phyloP scores from a whole-genome alignment of 2,797 vertebrate species.

The Okamejei kenojei region DNA sequence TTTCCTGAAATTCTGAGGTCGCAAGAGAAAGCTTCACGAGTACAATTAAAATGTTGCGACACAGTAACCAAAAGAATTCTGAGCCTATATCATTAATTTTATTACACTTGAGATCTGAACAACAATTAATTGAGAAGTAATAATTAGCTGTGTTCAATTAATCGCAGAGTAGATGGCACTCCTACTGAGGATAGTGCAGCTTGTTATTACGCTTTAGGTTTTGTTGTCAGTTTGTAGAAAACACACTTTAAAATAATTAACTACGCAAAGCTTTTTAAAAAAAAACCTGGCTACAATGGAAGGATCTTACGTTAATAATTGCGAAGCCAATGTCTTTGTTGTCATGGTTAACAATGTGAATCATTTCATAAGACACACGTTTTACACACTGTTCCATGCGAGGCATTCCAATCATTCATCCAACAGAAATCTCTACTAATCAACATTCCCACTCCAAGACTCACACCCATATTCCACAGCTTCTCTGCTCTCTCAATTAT shows the following conservation, averaged over 20 bases:
- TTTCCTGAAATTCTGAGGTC: background rate
- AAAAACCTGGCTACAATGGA: background rate
- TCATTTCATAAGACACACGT: background rate
- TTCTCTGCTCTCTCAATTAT: too few relatives aligned
- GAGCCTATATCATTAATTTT: constrained; percentile 55
- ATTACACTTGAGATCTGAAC: constrained; percentile 59
- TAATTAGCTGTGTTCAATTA: constrained; percentile 61
- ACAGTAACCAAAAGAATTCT: constrained; percentile 26
- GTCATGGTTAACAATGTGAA: background rate
- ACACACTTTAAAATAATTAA: constrained; percentile 32
- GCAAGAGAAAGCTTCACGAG: background rate
- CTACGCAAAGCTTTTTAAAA: constrained; percentile 19
- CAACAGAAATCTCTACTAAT: too few relatives aligned
- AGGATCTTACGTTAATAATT: background rate
- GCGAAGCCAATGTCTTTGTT: background rate
- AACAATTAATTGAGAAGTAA: constrained; percentile 65
- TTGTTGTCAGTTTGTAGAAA: constrained; percentile 24
- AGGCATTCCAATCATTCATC: too few relatives aligned
- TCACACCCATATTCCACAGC: too few relatives aligned
- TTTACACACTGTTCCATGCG: too few relatives aligned
- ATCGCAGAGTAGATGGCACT: constrained; percentile 45
- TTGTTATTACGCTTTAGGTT: constrained; percentile 22
- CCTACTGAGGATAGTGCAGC: constrained; percentile 19
- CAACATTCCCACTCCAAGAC: too few relatives aligned
- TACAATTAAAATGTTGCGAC: constrained; percentile 7